Base-by-base conservation (phyloP, 2,888 invertebrate genomes). In the Agrypnus murinus region DNA sequence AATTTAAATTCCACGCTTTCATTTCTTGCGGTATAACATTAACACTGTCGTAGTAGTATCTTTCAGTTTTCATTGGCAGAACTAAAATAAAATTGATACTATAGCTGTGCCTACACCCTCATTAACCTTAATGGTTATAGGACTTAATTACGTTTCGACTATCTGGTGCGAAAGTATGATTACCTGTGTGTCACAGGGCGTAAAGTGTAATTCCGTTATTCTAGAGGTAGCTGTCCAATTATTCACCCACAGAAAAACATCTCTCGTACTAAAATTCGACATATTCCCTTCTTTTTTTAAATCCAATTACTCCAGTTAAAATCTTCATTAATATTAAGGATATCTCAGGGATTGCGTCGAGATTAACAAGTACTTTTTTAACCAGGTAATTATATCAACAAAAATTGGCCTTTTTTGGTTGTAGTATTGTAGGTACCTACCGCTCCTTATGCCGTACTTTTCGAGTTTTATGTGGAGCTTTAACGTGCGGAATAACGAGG, bases 91-190 rank as follows among this genome's bases (percentile, higher is more conserved):
- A 38, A 10, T 58, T 58, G 50, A 58, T 40, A 40, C 12, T 14
- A 36, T 40, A 25, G 40, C 40, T 31, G 34, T 31, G 60, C 31
- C 45, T 60, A 46, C 31, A 45, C 60, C 60, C 10, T 60, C 60
- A 60, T 60, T 60, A 46, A 32, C 46, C 32, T 60, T 45, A 46
- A 43, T 46, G 43, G 45, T 55, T 55, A 55, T 60, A 46, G 31
- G 32, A 32, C 46, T 60, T 60, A 60, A 60, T 60, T 60, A 46
- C 9, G 46, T 45, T 40, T 31, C 32, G 45, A 31, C 59, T 59
- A 59, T 43, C 38, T 43, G 25, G 43, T 43, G 43, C 31, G 32
- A 19, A 55, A 58, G 36, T 58, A 58, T 58, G 58, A 58, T 58
- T 58, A 58, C 58, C 58, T 58, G 19, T 17, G 25, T 15, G 15